These are phyloP conservation scores for Cantharis lateralis DNA, from an alignment of 2,888 invertebrate genomes.

Conservation along the genomic window DNA sequence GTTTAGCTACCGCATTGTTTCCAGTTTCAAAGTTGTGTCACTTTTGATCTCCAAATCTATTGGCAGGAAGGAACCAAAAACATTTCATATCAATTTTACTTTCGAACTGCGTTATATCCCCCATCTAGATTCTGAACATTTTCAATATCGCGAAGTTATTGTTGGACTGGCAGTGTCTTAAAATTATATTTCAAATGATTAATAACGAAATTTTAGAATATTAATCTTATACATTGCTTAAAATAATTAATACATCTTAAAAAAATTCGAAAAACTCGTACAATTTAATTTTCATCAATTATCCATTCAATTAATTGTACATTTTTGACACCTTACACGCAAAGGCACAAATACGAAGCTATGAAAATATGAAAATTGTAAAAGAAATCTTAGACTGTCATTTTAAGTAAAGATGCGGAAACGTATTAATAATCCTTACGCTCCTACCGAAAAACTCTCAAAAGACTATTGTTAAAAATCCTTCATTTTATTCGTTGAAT, in stretches of 20 bases:
- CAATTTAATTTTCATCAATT: not conserved
- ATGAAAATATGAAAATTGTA: slow-evolving; percentile 23
- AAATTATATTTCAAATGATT: not conserved
- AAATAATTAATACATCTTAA: not conserved
- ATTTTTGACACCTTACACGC: not conserved
- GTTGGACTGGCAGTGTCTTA: not conserved
- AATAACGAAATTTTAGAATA: not conserved
- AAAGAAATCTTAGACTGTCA: slow-evolving; percentile 26
- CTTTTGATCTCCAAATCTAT: slow-evolving; percentile 35
- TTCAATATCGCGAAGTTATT: not conserved
- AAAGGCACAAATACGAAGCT: not conserved
- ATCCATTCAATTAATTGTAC: not conserved
- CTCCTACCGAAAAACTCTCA: slow-evolving; percentile 27
- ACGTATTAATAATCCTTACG: slow-evolving; percentile 30
- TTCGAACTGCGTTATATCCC: not conserved
- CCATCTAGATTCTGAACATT: slow-evolving; percentile 12
- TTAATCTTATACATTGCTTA: not conserved
- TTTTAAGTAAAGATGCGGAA: slow-evolving; percentile 27
- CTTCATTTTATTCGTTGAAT: slow-evolving; percentile 36
- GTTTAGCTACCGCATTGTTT: slow-evolving; percentile 39
- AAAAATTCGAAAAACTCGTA: not conserved
- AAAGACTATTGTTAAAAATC: slow-evolving; percentile 36
- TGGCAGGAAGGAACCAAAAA: slow-evolving; percentile 2
- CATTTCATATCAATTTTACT: not conserved
- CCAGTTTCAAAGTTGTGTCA: slow-evolving; percentile 36